Percentiles rank a stretch among this genome's conserved stretches.
These are phyloP conservation scores for Clarias batrachus DNA, from an alignment of 2,113 vertebrate genomes.

Conservation along the genomic window DNA sequence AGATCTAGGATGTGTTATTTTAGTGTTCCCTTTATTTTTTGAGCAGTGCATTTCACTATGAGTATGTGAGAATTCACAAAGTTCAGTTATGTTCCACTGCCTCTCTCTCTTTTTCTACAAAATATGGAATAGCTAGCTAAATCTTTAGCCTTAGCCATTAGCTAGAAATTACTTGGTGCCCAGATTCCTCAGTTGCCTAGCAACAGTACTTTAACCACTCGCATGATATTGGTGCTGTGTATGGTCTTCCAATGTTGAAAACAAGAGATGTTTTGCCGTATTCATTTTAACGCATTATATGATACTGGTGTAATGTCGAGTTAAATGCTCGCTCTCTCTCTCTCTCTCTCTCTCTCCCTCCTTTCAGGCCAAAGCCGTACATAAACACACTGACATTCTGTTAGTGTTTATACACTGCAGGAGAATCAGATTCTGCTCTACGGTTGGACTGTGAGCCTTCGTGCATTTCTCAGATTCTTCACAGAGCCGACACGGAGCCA, in stretches of 20 bases:
- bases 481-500: slow-evolving; percentile 21
- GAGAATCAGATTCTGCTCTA: slow-evolving; percentile 49
- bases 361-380: background rate
- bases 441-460: slow-evolving; percentile 43
- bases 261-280: background rate
- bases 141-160: background rate
- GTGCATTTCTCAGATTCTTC: slow-evolving; percentile 50
- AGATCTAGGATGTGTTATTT: too few species aligned
- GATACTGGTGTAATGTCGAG: background rate
- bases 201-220: background rate
- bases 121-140: background rate
- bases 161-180: background rate
- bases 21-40: too few species aligned
- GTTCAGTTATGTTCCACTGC: background rate
- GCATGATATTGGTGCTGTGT: background rate
- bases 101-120: background rate
- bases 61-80: background rate
- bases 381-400: slow-evolving; percentile 9
- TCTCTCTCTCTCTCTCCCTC: background rate
- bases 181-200: background rate
- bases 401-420: slow-evolving; percentile 13
- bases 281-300: background rate
- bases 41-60: too few species aligned
- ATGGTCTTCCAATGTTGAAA: background rate
- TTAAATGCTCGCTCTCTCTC: background rate